These are phyloP conservation scores for Coregonus clupeaformis DNA, from an alignment of 2,113 vertebrate genomes.

Conservation along the genomic window DNA sequence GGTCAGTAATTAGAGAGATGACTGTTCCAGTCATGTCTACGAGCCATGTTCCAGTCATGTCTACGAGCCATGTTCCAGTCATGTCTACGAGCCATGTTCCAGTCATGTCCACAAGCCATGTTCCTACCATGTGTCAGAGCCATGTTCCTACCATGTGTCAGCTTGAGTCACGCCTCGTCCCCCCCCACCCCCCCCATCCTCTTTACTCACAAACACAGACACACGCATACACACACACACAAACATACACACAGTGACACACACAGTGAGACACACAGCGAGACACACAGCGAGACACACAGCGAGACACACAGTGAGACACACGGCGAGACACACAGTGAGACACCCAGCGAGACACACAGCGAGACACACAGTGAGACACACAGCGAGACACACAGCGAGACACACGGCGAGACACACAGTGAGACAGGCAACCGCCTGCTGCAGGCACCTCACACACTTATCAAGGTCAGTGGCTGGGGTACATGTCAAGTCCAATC, in stretches of 20 bases:
- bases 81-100: conserved; percentile 10
- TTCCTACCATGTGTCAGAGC: too few relatives aligned
- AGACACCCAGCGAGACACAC: too few relatives aligned
- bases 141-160: neutral
- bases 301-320: too few relatives aligned
- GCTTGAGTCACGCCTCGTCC: conserved; percentile 47
- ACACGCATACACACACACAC: neutral
- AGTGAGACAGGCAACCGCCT: conserved; percentile 51
- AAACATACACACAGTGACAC: neutral
- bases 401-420: neutral
- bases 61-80: conserved; percentile 14
- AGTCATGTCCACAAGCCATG: conserved; percentile 13
- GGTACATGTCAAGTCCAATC: conserved; percentile 59
- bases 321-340: too few relatives aligned
- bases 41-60: conserved; percentile 8
- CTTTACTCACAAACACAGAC: neutral
- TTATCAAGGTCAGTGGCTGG: conserved; percentile 6
- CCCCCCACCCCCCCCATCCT: conserved; percentile 24
- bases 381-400: conserved; percentile 2
- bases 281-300: too few relatives aligned
- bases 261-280: neutral
- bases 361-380: too few relatives aligned
- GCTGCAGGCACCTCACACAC: conserved; percentile 68
- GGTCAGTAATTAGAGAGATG: conserved; percentile 27
- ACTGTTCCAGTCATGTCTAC: conserved; percentile 14